These are phyloP conservation scores for Pantherophis guttatus DNA, from an alignment of 2,113 vertebrate species.

Conservation along the genomic window DNA sequence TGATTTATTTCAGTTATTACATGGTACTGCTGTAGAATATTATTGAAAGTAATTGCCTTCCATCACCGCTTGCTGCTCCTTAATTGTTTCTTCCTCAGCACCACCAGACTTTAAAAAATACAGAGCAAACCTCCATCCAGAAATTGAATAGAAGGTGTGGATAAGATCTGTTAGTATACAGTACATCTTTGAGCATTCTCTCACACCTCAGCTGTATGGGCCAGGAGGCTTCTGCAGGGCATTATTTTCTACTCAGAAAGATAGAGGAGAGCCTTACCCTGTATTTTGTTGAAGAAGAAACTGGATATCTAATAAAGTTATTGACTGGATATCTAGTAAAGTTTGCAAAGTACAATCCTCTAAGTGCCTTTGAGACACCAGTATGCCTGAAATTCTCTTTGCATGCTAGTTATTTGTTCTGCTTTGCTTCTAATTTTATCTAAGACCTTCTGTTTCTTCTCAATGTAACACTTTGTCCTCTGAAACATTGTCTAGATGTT, in stretches of 20 bases:
- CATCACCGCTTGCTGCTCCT: background rate
- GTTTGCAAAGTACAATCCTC: background rate
- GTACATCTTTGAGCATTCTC: background rate
- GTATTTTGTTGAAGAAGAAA: background rate
- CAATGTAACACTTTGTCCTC: background rate
- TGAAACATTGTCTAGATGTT: background rate
- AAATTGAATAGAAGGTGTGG: background rate
- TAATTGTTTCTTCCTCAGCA: background rate
- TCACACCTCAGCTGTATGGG: background rate
- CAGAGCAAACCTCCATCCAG: background rate
- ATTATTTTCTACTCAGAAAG: background rate
- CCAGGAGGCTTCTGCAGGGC: background rate
- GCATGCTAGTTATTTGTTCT: background rate
- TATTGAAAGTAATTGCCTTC: background rate
- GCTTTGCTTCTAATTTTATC: background rate
- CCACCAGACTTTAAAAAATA: background rate
- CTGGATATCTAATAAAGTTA: background rate
- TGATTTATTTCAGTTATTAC: background rate
- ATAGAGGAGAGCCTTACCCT: constrained; percentile 43
- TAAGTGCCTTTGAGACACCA: background rate
- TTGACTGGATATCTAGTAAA: background rate
- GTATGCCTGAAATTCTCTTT: background rate
- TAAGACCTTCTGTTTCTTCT: rapidly evolving
- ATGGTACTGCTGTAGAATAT: background rate
- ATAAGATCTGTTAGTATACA: background rate